These are phyloP conservation scores for Xestia c-nigrum DNA, from an alignment of 2,888 invertebrate genomes.

Conservation along the genomic window DNA sequence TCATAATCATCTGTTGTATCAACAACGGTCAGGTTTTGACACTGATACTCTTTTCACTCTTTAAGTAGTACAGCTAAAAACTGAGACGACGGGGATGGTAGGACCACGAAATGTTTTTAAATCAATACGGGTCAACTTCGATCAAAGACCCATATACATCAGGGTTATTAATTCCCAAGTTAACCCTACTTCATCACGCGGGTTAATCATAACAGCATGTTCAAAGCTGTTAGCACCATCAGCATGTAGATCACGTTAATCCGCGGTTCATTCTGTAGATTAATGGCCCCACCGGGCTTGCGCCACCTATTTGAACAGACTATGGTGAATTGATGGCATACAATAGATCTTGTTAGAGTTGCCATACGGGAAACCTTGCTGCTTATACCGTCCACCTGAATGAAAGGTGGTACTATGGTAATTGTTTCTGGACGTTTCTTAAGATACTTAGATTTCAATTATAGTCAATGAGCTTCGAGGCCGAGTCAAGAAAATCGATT, in stretches of 20 bases:
- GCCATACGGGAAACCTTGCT: neutral
- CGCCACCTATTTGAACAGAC: conserved; percentile 62
- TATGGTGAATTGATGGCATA: conserved; percentile 63
- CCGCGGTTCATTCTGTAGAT: conserved; percentile 71
- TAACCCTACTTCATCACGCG: conserved; percentile 58
- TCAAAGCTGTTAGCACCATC: conserved; percentile 64
- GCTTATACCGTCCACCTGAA: neutral
- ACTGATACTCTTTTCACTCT: neutral
- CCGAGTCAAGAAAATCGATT: too few species aligned
- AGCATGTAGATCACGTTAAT: conserved; percentile 72
- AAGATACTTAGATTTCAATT: too few species aligned
- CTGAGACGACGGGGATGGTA: too few species aligned
- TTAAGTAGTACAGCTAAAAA: too few species aligned
- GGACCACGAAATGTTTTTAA: too few species aligned
- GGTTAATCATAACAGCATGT: conserved; percentile 71
- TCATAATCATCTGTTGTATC: neutral
- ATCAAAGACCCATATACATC: neutral
- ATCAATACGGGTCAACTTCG: too few species aligned
- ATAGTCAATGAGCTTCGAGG: too few species aligned
- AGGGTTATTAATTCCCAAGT: conserved; percentile 38
- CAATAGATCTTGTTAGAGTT: conserved; percentile 33
- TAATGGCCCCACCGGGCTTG: conserved; percentile 63
- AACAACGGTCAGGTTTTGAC: neutral
- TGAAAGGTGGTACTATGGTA: neutral
- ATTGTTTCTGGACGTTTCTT: neutral